A percentile compares a stretch with the other conserved stretches of the same genome.
Evolutionary conservation across 2,888 invertebrate genomes (phyloP).

Genomic region (Blomia tropicalis): DNA sequence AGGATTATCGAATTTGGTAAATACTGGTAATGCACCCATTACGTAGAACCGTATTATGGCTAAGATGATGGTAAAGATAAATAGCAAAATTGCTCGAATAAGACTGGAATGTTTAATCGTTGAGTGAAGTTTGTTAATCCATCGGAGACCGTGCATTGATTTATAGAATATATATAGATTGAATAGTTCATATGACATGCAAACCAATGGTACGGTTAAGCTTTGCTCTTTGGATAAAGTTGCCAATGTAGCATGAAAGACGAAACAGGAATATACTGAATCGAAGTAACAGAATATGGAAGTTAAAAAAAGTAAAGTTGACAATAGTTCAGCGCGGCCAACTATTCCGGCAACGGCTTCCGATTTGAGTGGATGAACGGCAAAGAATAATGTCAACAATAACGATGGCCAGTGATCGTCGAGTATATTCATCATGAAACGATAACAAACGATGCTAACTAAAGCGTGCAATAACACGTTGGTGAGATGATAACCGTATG

Average conservation of each 20-base stretch:
- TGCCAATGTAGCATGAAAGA: constrained; percentile 60
- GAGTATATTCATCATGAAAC: constrained; percentile 47
- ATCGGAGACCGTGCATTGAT: neutral
- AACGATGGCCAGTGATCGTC: constrained; percentile 33
- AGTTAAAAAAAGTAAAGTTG: constrained; percentile 76
- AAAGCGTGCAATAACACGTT: constrained; percentile 71
- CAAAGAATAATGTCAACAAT: constrained; percentile 69
- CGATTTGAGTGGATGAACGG: constrained; percentile 89
- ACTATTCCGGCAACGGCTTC: constrained; percentile 92
- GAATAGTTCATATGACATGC: constrained; percentile 41
- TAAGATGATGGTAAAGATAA: constrained; percentile 44
- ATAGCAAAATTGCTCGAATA: neutral
- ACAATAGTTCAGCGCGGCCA: constrained; percentile 84
- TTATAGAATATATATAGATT: neutral
- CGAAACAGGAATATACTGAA: constrained; percentile 42
- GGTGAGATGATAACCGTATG: constrained; percentile 69
- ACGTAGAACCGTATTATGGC: constrained; percentile 59
- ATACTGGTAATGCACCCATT: constrained; percentile 53
- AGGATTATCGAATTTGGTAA: constrained; percentile 89
- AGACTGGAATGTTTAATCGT: neutral
- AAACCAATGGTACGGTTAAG: constrained; percentile 80
- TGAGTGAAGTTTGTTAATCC: neutral
- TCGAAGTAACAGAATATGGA: constrained; percentile 69
- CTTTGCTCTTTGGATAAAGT: constrained; percentile 96
- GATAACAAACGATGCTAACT: constrained; percentile 64